These are phyloP conservation scores for Python bivittatus DNA, from an alignment of 2,113 vertebrate species.

Conservation along the genomic window DNA sequence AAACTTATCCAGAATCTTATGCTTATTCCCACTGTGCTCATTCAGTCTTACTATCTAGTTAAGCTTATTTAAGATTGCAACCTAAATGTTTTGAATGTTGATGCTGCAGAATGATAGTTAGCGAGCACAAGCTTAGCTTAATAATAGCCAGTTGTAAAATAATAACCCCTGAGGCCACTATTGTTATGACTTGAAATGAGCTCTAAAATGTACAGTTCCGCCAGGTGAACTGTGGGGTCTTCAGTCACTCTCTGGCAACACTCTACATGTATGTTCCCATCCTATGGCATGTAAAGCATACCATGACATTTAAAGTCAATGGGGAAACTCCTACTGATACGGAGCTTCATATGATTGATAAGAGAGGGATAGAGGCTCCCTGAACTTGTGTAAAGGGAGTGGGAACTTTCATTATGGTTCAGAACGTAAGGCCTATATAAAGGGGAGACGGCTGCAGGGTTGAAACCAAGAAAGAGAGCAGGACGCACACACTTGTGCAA, in stretches of 20 bases:
- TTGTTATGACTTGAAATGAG: neutral
- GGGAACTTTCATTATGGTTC: rapidly evolving
- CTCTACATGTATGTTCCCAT: neutral
- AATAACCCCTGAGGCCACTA: neutral
- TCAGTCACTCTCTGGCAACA: neutral
- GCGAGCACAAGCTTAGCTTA: neutral
- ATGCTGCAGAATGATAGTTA: neutral
- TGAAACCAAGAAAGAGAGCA: neutral
- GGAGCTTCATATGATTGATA: neutral
- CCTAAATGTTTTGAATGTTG: neutral
- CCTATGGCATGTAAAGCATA: neutral
- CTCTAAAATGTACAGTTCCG: neutral
- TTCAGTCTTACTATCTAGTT: neutral
- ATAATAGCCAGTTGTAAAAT: neutral
- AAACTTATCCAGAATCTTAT: neutral
- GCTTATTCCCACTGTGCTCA: neutral
- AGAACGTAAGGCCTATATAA: neutral
- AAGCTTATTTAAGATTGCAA: neutral
- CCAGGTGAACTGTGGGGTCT: neutral
- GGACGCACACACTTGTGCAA: neutral
- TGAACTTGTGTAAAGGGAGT: neutral
- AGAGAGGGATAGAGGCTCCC: neutral
- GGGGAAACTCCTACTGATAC: neutral
- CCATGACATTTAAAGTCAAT: neutral
- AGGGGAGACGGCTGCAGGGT: too few species aligned